Percentiles rank a stretch among this genome's conserved stretches.
Conservation (phyloP, 1,140 invertebrate species). For the Protaetia brevitarsis region DNA sequence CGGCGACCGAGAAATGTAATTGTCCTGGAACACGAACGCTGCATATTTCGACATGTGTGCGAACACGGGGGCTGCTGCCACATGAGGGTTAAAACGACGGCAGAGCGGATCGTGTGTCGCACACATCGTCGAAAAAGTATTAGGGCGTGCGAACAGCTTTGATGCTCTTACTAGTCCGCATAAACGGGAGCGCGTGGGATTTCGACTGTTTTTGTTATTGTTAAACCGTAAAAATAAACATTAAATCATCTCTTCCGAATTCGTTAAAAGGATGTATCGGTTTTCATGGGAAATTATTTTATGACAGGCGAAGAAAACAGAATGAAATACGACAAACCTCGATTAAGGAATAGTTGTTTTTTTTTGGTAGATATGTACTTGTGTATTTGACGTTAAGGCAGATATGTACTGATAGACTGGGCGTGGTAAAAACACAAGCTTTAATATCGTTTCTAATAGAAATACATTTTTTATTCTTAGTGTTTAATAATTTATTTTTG, state of each 20-base stretch:
- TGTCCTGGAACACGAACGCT: neutral
- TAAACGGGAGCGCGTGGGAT: neutral
- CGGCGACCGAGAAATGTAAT: neutral
- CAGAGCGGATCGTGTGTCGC: neutral
- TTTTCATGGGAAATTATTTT: conserved; percentile 3
- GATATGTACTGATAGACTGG: too few species aligned
- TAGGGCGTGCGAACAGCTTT: neutral
- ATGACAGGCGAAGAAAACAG: neutral
- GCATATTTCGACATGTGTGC: neutral
- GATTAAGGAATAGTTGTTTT: too few species aligned
- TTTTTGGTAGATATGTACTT: too few species aligned
- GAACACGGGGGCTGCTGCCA: neutral
- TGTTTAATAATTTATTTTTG: too few species aligned
- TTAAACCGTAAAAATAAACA: conserved; percentile 7
- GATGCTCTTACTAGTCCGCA: neutral
- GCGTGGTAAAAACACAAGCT: too few species aligned
- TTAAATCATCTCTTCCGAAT: conserved; percentile 6
- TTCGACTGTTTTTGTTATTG: neutral
- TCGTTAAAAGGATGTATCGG: neutral
- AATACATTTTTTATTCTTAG: too few species aligned
- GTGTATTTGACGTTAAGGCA: too few species aligned
- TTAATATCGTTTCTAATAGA: too few species aligned
- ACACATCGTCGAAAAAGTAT: neutral
- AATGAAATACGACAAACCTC: too few species aligned
- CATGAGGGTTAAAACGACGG: neutral